A percentile compares a stretch with the other conserved stretches of the same genome.
Conservation (phyloP, 2,888 invertebrate genomes). For the Eupeodes luniger region DNA sequence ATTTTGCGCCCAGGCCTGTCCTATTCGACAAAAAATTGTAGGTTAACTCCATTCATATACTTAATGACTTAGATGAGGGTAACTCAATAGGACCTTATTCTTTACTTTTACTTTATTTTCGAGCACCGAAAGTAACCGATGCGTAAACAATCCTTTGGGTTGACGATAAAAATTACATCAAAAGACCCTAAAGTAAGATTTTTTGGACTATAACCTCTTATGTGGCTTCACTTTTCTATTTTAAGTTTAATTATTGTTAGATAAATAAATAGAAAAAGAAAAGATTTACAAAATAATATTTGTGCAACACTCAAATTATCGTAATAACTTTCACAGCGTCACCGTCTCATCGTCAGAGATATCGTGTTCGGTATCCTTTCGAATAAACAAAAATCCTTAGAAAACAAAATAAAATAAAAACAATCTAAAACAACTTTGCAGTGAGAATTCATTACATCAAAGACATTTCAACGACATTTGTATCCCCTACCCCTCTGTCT, state of each 20-base stretch:
- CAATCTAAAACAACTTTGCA: conserved; percentile 4
- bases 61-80: too few relatives aligned
- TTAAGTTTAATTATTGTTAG: not conserved
- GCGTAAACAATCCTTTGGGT: too few relatives aligned
- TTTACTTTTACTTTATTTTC: too few relatives aligned
- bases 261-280: not conserved
- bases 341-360: not conserved
- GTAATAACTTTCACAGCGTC: not conserved
- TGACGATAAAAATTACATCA: too few relatives aligned
- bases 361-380: not conserved
- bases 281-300: not conserved
- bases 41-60: too few relatives aligned
- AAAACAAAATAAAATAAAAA: not conserved
- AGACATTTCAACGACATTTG: conserved; percentile 6
- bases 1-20: too few relatives aligned
- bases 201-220: not conserved
- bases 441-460: conserved; percentile 16
- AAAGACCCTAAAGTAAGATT: too few relatives aligned
- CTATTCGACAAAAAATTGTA: too few relatives aligned
- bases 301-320: conserved; percentile 14
- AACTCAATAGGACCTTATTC: too few relatives aligned
- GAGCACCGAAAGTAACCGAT: too few relatives aligned
- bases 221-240: not conserved
- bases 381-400: not conserved
- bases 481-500: too few relatives aligned